These are phyloP conservation scores for Myrmophylax atrothorax DNA, from an alignment of 2,113 vertebrate genomes.

Conservation along the genomic window DNA sequence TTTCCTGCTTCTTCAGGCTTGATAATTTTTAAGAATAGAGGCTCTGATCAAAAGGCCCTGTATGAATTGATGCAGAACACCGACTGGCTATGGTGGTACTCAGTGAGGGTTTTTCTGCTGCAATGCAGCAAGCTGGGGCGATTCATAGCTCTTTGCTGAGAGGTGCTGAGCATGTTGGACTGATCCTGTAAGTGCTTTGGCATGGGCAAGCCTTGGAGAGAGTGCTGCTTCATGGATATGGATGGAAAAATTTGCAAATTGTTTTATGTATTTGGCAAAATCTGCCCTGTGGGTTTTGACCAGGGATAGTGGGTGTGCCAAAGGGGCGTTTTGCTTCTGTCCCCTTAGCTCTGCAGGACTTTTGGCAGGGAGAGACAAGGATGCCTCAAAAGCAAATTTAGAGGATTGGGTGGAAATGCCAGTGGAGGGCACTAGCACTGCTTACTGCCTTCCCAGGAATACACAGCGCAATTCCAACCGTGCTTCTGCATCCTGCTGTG, in stretches of 20 bases:
- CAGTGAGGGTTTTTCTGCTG: neutral
- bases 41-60: neutral
- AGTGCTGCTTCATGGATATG: neutral
- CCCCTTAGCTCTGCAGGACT: neutral
- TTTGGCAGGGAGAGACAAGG: neutral
- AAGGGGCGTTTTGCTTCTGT: neutral
- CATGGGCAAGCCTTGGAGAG: neutral
- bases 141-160: neutral
- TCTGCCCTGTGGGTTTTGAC: neutral
- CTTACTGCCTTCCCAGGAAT: neutral
- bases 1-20: neutral
- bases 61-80: accelerated
- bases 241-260: neutral
- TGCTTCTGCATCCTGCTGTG: neutral
- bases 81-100: neutral
- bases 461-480: accelerated
- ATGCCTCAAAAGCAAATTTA: neutral
- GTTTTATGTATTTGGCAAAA: neutral
- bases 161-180: accelerated
- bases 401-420: neutral
- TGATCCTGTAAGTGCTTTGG: neutral
- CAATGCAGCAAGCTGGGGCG: neutral
- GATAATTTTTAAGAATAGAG: neutral
- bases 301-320: too few species aligned
- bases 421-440: neutral